These are phyloP conservation scores for Nipponacmea schrenckii DNA, from an alignment of 2,888 invertebrate genomes.

Conservation along the genomic window DNA sequence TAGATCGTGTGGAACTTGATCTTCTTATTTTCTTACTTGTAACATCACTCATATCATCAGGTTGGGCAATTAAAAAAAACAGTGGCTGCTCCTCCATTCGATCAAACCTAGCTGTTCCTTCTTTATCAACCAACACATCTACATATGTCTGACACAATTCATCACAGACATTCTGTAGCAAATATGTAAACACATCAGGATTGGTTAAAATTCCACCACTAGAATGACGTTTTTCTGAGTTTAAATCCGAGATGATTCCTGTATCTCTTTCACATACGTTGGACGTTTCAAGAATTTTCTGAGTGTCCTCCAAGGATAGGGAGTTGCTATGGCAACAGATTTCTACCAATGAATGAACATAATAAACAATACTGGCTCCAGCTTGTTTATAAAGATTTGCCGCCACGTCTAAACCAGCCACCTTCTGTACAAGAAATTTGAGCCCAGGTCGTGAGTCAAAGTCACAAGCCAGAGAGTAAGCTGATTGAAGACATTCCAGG, in stretches of 20 bases:
- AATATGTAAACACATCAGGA: constrained; percentile 47
- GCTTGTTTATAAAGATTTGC: constrained; percentile 75
- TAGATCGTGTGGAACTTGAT: not conserved
- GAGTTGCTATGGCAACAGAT: constrained; percentile 74
- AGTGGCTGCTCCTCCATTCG: constrained; percentile 72
- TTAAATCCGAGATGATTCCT: constrained; percentile 11
- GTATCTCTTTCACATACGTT: constrained; percentile 19
- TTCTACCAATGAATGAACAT: constrained; percentile 83
- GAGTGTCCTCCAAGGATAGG: constrained; percentile 34
- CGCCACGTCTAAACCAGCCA: constrained; percentile 63
- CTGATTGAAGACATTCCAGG: constrained; percentile 75
- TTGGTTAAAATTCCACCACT: constrained; percentile 28
- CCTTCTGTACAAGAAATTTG: constrained; percentile 91
- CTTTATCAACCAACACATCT: constrained; percentile 59
- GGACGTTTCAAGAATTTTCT: constrained; percentile 27
- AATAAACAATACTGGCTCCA: constrained; percentile 88
- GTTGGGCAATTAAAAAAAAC: constrained; percentile 73
- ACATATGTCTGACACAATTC: constrained; percentile 62
- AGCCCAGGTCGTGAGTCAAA: constrained; percentile 91
- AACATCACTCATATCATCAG: constrained; percentile 70
- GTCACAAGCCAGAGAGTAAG: constrained; percentile 83
- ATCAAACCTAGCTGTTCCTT: constrained; percentile 59
- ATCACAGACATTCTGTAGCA: constrained; percentile 57
- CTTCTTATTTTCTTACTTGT: constrained; percentile 36
- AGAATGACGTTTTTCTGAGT: constrained; percentile 3